Evolutionary conservation across 2,113 vertebrate genomes (phyloP).

Genomic region (Bettongia penicillata): DNA sequence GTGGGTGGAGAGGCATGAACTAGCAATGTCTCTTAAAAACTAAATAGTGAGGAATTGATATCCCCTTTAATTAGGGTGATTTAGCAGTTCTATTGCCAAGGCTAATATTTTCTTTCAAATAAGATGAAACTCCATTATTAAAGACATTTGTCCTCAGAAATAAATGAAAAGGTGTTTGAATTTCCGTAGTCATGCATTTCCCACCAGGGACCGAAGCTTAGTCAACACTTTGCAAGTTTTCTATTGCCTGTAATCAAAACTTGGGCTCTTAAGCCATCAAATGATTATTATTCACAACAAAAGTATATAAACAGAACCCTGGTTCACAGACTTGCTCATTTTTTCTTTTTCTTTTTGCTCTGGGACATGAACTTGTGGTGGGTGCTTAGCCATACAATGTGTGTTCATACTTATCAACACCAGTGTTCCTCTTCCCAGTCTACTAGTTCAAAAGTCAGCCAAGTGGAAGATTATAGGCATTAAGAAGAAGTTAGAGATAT

Average conservation of each 20-base stretch:
- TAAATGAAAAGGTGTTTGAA: constrained; percentile 28
- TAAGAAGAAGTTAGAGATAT: constrained; percentile 33
- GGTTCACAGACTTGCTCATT: background rate
- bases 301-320: background rate
- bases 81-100: background rate
- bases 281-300: background rate
- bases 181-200: constrained; percentile 27
- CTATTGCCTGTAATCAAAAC: background rate
- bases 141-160: background rate
- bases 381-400: constrained; percentile 17
- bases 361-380: background rate
- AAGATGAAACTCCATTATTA: constrained; percentile 16
- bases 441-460: constrained; percentile 39
- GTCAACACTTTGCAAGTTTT: constrained; percentile 4
- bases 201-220: background rate
- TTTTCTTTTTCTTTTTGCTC: background rate
- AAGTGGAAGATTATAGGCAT: constrained; percentile 25
- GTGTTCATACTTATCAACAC: background rate
- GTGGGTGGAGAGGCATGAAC: background rate
- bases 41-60: background rate
- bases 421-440: background rate
- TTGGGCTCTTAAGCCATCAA: constrained; percentile 29
- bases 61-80: background rate
- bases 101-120: constrained; percentile 14
- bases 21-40: constrained; percentile 4